Percentiles rank a stretch among this genome's conserved stretches.
These are phyloP conservation scores for Sinopyrophorus schimmeli DNA, from an alignment of 2,888 invertebrate genomes.

Conservation along the genomic window DNA sequence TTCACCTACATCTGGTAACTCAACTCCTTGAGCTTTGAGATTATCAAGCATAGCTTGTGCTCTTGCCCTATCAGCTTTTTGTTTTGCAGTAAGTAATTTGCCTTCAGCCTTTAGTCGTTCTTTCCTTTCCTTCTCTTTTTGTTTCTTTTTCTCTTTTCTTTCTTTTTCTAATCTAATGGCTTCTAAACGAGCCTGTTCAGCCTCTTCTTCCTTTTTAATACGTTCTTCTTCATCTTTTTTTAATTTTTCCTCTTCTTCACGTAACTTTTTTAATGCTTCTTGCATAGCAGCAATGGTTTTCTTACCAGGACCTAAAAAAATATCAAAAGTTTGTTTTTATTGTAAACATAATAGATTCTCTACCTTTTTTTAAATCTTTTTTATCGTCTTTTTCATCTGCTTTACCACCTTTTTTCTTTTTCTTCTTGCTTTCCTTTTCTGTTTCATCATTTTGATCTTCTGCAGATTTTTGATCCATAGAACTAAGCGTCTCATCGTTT, in stretches of 20 bases:
- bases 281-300: conserved; percentile 90
- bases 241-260: conserved; percentile 84
- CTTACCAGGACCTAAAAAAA: conserved; percentile 71
- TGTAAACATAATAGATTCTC: no score
- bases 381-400: conserved; percentile 47
- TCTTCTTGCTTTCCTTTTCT: conserved; percentile 21
- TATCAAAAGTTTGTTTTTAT: neutral
- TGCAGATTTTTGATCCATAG: conserved; percentile 39
- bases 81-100: conserved; percentile 89
- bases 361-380: conserved; percentile 62
- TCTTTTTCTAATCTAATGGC: conserved; percentile 82
- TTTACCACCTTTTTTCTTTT: conserved; percentile 23
- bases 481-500: conserved; percentile 53
- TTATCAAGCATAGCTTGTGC: conserved; percentile 89
- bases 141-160: conserved; percentile 83
- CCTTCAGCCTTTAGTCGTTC: conserved; percentile 96
- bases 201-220: conserved; percentile 72
- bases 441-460: conserved; percentile 54
- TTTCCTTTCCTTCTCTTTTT: conserved; percentile 89
- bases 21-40: conserved; percentile 85
- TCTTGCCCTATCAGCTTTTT: conserved; percentile 86
- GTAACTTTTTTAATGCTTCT: conserved; percentile 83
- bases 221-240: conserved; percentile 80
- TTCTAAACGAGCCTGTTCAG: conserved; percentile 73
- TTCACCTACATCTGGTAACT: conserved; percentile 74